A percentile compares a stretch with the other conserved stretches of the same genome.
Evolutionary conservation across 2,797 vertebrate genomes (phyloP).

Genomic region (Phoebastria nigripes): DNA sequence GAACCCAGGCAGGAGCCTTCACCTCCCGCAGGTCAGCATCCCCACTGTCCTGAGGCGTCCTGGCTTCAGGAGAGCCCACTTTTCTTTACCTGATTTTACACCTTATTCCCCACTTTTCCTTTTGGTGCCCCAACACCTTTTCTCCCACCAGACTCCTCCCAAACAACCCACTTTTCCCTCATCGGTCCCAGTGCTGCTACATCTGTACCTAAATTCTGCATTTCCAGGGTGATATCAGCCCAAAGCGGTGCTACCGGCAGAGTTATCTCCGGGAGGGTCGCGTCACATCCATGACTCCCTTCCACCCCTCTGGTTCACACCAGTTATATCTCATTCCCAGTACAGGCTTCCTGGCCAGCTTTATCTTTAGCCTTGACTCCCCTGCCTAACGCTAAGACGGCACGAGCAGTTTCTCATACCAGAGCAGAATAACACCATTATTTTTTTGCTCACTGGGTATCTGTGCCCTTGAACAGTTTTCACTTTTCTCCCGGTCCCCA

Average conservation of each 20-base stretch:
- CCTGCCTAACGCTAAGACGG: accelerated
- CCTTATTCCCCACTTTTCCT: neutral
- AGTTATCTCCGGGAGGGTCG: neutral
- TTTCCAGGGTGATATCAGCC: neutral
- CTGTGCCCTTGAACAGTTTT: neutral
- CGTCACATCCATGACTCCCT: accelerated
- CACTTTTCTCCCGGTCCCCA: neutral
- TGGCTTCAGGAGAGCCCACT: neutral
- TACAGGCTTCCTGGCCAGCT: neutral
- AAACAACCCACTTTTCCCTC: neutral
- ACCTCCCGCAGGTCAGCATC: neutral
- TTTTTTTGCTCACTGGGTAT: neutral
- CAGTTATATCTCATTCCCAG: neutral
- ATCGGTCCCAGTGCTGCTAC: accelerated
- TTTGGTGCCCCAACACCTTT: neutral
- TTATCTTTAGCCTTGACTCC: neutral
- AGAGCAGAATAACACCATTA: neutral
- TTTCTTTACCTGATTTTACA: neutral
- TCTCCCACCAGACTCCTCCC: no score
- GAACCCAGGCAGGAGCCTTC: neutral
- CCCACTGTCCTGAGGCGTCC: accelerated
- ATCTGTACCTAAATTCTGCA: neutral
- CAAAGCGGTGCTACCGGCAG: accelerated
- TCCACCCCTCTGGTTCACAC: neutral
- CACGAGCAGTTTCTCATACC: neutral